Evolutionary conservation across 2,888 invertebrate genomes (phyloP).

Genomic region (Sinohyriopsis cumingii): DNA sequence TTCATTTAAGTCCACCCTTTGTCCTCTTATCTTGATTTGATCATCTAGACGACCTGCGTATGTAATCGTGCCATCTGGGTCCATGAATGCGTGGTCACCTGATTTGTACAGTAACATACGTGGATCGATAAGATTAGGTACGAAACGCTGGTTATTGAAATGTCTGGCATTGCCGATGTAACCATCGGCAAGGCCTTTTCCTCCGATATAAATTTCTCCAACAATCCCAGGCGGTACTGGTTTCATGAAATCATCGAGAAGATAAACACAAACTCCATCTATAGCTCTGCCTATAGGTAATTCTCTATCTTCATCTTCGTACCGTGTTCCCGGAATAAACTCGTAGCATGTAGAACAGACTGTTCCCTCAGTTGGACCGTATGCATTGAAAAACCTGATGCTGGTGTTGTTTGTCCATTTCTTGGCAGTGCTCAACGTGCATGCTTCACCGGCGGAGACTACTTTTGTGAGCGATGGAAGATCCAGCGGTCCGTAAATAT

Average conservation of each 20-base stretch:
- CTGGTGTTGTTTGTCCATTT: conserved; percentile 82
- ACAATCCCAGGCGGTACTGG: conserved; percentile 83
- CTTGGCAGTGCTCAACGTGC: conserved; percentile 80
- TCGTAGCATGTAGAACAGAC: conserved; percentile 89
- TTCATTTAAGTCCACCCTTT: conserved; percentile 87
- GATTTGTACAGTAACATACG: conserved; percentile 80
- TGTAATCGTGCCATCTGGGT: conserved; percentile 79
- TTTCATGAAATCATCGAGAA: conserved; percentile 82
- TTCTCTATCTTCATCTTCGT: conserved; percentile 73
- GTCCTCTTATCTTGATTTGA: conserved; percentile 78
- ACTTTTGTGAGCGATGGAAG: conserved; percentile 77
- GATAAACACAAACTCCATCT: conserved; percentile 85
- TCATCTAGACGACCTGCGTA: conserved; percentile 87
- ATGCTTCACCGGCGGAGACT: conserved; percentile 90
- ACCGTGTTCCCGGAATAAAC: conserved; percentile 70
- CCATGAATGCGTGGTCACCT: conserved; percentile 83
- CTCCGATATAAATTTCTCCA: conserved; percentile 87
- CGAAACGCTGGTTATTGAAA: conserved; percentile 69
- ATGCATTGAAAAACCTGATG: conserved; percentile 86
- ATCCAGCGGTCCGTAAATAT: conserved; percentile 74
- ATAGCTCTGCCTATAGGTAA: conserved; percentile 88
- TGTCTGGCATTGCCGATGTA: conserved; percentile 80
- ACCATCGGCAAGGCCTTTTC: conserved; percentile 84
- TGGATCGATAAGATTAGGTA: conserved; percentile 20
- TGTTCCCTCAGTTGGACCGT: conserved; percentile 93